Base-by-base conservation (phyloP, 2,797 vertebrate species). In the Tenualosa ilisha region DNA sequence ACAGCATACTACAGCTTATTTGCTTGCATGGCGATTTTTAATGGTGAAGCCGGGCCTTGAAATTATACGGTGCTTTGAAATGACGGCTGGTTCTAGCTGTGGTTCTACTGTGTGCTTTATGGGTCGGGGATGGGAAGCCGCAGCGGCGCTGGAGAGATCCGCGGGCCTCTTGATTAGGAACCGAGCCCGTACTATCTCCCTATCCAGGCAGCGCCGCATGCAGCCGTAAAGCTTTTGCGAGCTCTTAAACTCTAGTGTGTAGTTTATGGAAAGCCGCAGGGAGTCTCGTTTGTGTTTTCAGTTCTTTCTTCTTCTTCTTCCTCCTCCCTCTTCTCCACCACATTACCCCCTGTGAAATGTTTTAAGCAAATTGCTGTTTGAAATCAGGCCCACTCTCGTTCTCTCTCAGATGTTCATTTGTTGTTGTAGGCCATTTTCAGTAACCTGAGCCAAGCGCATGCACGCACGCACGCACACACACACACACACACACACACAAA, bases 401-500 rank as follows among this genome's bases (percentile, higher is more conserved):
- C 75, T 86, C 90, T 87, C 91, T 93, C 83, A 92, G 91, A 95
- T 92, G 89, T 91, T 94, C 92, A 95, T 93, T 94, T 95, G 93
- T 94, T 97, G 93, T 95, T 97, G 84, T 84, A 96, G 91, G 87
- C 93, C 94, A 22, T 94, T 96, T 96, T 96, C 91, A 96, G 95
- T 96, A 96, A 97, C 94, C 93, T 92, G 93, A 97, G 94, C 94
- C 89, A 93, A 93, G 93, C 91, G 92, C 93, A 93, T 91, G 93
- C 95, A 90, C 88, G 20, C 68, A 72, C 13, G 20, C 68, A 72
- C 26, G 17, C 11, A 72, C 26, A 72, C 65, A 37, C 65, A 72
- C 26, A 72, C 26, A 37, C 65, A 72, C 24, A 26, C 63, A 68
- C 24, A 26, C 65, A 72, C 65, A 72, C 65, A 72, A 12, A 37